A percentile compares a stretch with the other conserved stretches of the same genome.
These are phyloP conservation scores for Nibea albiflora DNA, from an alignment of 2,113 vertebrate species.

Conservation along the genomic window DNA sequence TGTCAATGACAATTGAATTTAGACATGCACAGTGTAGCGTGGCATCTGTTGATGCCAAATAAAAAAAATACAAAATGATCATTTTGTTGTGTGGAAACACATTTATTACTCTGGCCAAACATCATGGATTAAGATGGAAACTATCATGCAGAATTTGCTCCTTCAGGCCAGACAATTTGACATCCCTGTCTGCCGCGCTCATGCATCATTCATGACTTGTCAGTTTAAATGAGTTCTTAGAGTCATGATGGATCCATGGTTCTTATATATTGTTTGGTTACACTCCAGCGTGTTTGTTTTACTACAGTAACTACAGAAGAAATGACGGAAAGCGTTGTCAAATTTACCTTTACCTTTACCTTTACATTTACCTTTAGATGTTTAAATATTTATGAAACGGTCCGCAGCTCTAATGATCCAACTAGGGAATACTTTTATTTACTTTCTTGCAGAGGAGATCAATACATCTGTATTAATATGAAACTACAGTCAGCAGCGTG, in stretches of 20 bases:
- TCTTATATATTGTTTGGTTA: slow-evolving; percentile 52
- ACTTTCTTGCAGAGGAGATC: neutral
- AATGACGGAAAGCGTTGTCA: neutral
- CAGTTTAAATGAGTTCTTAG: slow-evolving; percentile 53
- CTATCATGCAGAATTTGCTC: slow-evolving; percentile 38
- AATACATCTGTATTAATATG: neutral
- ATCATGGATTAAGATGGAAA: slow-evolving; percentile 47
- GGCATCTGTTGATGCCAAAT: neutral
- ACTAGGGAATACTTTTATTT: neutral
- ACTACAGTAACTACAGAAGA: slow-evolving; percentile 17
- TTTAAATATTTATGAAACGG: slow-evolving; percentile 5
- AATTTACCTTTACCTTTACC: slow-evolving; percentile 30
- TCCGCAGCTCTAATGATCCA: slow-evolving; percentile 10
- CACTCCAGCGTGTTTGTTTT: slow-evolving; percentile 38
- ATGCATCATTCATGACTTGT: slow-evolving; percentile 69
- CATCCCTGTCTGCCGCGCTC: slow-evolving; percentile 52
- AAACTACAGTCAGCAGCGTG: too few species aligned
- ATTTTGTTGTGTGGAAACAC: slow-evolving; percentile 7
- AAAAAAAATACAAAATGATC: slow-evolving; percentile 10
- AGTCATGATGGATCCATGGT: slow-evolving; percentile 45
- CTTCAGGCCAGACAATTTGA: slow-evolving; percentile 54
- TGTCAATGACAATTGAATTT: slow-evolving; percentile 3
- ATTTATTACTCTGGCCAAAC: slow-evolving; percentile 12
- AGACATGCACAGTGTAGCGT: neutral
- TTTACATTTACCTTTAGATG: slow-evolving; percentile 33